phyloP scores from a whole-genome alignment of 1,140 invertebrate species.

The Drosophila watanabei region DNA sequence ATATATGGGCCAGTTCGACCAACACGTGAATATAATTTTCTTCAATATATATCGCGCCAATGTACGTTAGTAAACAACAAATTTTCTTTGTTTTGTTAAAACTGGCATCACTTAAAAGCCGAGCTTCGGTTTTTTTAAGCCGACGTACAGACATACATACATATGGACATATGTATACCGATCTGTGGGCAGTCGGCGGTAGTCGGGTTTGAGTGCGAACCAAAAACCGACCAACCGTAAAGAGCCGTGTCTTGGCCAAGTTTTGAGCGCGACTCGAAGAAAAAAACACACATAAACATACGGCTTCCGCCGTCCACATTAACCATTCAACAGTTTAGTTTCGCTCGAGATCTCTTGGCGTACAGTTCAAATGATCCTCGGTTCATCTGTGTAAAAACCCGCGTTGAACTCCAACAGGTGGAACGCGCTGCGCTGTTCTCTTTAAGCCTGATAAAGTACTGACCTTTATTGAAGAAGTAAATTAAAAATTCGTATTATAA shows the following conservation, averaged over 20 bases:
- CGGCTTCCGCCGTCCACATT: constrained; percentile 60
- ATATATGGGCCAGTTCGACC: too few relatives aligned
- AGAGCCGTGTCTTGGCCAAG: constrained; percentile 47
- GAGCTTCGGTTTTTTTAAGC: not conserved
- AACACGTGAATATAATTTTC: too few relatives aligned
- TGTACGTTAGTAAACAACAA: not conserved
- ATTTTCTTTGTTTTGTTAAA: not conserved
- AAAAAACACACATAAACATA: constrained; percentile 22
- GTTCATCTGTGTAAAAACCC: constrained; percentile 48
- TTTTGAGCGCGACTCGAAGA: constrained; percentile 65
- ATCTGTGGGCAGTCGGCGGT: constrained; percentile 55
- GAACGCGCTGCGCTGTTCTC: constrained; percentile 16
- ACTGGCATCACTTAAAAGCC: constrained; percentile 3
- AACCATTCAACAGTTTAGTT: constrained; percentile 72
- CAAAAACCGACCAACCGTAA: constrained; percentile 74
- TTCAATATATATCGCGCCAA: not conserved
- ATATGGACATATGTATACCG: constrained; percentile 29
- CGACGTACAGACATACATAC: not conserved
- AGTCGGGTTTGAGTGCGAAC: constrained; percentile 62
- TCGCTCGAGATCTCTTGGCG: constrained; percentile 77
- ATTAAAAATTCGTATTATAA: not conserved
- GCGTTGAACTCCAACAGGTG: constrained; percentile 51
- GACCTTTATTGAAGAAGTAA: not conserved
- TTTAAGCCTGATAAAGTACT: constrained; percentile 1
- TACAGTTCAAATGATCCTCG: constrained; percentile 58